Evolutionary conservation across 2,797 vertebrate genomes (phyloP).

Genomic region (Myotis pilosus): DNA sequence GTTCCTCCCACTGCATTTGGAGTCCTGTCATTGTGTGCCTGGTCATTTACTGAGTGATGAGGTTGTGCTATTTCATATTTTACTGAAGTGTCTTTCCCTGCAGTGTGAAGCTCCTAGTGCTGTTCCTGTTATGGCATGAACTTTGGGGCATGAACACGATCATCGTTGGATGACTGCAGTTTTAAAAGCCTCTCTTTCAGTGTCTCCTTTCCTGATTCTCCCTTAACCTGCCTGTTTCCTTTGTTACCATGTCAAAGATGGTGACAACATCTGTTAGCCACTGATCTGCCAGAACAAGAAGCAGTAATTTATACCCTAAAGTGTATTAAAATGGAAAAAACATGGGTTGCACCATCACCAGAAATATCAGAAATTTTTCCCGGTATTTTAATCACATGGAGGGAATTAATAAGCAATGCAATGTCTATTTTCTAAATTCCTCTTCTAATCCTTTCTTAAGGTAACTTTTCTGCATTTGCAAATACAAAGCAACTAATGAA

Average conservation of each 20-base stretch:
- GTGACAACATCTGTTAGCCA: not conserved
- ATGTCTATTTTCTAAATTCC: not conserved
- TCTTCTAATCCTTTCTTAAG: not conserved
- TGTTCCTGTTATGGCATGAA: not conserved
- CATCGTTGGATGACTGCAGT: not conserved
- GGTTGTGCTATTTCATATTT: not conserved
- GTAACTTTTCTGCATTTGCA: not conserved
- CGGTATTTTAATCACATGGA: not conserved
- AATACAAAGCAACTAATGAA: not conserved
- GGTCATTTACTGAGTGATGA: not conserved
- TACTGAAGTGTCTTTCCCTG: not conserved
- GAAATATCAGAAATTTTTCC: not conserved
- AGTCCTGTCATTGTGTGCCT: not conserved
- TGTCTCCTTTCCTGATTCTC: not conserved
- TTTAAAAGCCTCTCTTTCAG: not conserved
- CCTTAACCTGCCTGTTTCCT: not conserved
- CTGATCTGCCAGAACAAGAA: not conserved
- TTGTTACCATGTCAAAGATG: not conserved
- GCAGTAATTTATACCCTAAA: not conserved
- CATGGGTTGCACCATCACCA: not conserved
- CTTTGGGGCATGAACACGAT: not conserved
- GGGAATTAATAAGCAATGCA: not conserved
- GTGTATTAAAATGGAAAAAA: not conserved
- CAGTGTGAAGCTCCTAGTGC: not conserved
- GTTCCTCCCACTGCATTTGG: fast-evolving